Percentiles rank a stretch among this genome's conserved stretches.
phyloP scores from a whole-genome alignment of 2,888 invertebrate genomes.

The Harpalus rubripes region DNA sequence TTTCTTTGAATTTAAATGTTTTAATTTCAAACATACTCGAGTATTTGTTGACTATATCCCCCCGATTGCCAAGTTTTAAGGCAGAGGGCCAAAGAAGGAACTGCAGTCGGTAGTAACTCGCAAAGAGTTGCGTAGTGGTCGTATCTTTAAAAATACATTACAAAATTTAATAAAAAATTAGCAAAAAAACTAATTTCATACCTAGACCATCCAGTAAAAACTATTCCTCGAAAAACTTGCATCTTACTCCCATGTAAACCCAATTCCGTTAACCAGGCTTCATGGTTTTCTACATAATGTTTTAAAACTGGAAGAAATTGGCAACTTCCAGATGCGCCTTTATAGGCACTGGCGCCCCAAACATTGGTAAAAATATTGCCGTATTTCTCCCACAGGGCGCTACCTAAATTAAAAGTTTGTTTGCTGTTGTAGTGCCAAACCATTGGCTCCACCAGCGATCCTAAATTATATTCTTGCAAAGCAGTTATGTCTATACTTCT shows the following conservation, averaged over 20 bases:
- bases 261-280: conserved; percentile 84
- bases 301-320: conserved; percentile 83
- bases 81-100: conserved; percentile 83
- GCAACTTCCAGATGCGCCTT: conserved; percentile 90
- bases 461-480: conserved; percentile 81
- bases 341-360: conserved; percentile 91
- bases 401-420: conserved; percentile 79
- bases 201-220: conserved; percentile 88
- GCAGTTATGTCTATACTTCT: conserved; percentile 80
- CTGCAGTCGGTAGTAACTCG: conserved; percentile 82
- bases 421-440: conserved; percentile 84
- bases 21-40: conserved; percentile 72
- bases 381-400: conserved; percentile 83
- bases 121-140: conserved; percentile 87
- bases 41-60: conserved; percentile 77
- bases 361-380: conserved; percentile 83
- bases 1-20: too few species aligned
- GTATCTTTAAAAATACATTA: conserved; percentile 78
- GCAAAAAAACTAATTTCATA: conserved; percentile 71
- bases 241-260: conserved; percentile 78
- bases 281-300: conserved; percentile 88
- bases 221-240: conserved; percentile 82
- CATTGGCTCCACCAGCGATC: conserved; percentile 83
- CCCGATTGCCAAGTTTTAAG: conserved; percentile 80
- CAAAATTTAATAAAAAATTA: conserved; percentile 23